These are phyloP conservation scores for Morelia viridis DNA, from an alignment of 2,797 vertebrate species.

Conservation along the genomic window DNA sequence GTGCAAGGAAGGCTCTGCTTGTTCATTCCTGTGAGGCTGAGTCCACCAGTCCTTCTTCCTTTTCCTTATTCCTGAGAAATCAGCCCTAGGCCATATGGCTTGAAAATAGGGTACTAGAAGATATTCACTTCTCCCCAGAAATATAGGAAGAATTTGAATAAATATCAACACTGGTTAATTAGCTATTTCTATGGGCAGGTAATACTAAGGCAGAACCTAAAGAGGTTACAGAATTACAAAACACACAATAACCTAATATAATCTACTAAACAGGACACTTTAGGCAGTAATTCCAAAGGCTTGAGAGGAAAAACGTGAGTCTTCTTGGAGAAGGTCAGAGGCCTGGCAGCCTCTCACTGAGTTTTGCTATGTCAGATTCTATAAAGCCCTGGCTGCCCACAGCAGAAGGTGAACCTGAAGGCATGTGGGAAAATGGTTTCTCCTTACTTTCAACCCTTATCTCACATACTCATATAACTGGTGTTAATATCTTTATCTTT, in stretches of 20 bases:
- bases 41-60: too few species aligned
- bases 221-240: not conserved
- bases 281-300: not conserved
- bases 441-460: conserved; percentile 60
- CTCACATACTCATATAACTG: conserved; percentile 60
- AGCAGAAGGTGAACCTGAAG: conserved; percentile 53
- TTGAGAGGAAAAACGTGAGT: not conserved
- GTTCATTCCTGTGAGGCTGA: too few species aligned
- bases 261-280: not conserved
- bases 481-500: conserved; percentile 56
- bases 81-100: too few species aligned
- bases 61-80: too few species aligned
- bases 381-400: not conserved
- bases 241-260: not conserved
- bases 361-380: not conserved
- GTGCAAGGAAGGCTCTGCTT: too few species aligned
- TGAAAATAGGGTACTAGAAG: not conserved
- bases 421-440: conserved; percentile 50
- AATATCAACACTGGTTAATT: not conserved
- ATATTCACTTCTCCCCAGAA: not conserved
- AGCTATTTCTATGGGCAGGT: not conserved
- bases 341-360: not conserved
- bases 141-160: not conserved
- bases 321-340: not conserved
- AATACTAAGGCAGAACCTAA: not conserved